Evolutionary conservation across 2,797 vertebrate species (phyloP), one percentile per base, ranked within the genome.

Genomic region (Spinibarbus caldwelli): DNA sequence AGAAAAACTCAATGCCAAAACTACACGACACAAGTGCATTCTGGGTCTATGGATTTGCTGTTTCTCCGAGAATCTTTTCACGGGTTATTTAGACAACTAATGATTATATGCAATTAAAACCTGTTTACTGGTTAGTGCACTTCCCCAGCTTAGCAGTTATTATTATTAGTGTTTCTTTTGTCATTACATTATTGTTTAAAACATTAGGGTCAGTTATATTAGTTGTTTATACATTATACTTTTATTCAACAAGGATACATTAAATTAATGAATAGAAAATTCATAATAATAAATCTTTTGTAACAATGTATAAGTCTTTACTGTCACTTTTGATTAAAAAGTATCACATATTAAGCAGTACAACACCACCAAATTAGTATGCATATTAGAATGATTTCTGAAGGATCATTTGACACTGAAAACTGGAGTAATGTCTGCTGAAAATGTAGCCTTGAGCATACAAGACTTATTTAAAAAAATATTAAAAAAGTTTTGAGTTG

Each of bases 1-100:
- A 78, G 80, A 76, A 84, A 71, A 84, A 47, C 26, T 79, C 76
- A 47, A 4, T 86, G 49, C 12, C 23, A 23, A 45, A 80, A 76
- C 78, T 73, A 70, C 36, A 67, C 45, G 49, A 54, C 12, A 41
- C 34, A 26, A 41, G 11, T 62, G 26, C 17, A 62, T 14, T 79
- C 38, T 29, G 38, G 49, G 23, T 62, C 36, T 21, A 52, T 31
- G 19, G 29, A 19, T 34, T 49, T 75, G 72, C 29, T 3, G 1
- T 34, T 75, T 75, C 19, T 47, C 29, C 70, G 36, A 75, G 1
- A 52, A 54, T 52, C 10, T 14, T 72, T 73, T 73, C 70, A 72
- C 14, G 0, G 59, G 26, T 31, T 31, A 64, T 29, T 14, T 62
- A 62, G 59, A 62, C 12, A 62, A n/a, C 59, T 31, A 31, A 29